Evolutionary conservation across 2,113 vertebrate species (phyloP), one percentile per base, ranked within the genome.

Genomic region (Silurus meridionalis): DNA sequence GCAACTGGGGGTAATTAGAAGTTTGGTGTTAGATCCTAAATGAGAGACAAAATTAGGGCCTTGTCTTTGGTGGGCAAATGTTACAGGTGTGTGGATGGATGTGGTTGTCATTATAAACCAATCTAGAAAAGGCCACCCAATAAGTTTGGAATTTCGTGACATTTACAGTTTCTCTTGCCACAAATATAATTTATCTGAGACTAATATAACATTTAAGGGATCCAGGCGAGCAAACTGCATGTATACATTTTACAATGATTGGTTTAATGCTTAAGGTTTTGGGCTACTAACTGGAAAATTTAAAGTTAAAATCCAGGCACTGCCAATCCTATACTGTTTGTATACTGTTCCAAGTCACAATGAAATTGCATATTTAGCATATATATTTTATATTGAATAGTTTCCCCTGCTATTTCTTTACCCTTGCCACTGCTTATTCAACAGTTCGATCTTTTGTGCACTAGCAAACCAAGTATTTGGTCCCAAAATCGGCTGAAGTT

Each of bases 11-110:
- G 83, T 81, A 85, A 75, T 88, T 82, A 85, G 77, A 37, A 57
- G 78, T 64, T 81, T 85, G 67, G 81, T 88, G 83, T 85, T 88
- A 88, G 83, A 88, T 88, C 83, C 83, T 88, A 85, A 88, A 88
- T 77, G 72, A 85, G 86, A 79, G 77, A 19, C 66, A 63, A 23
- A 87, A 53, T 64, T 63, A 74, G 58, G 66, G n/a, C 48, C 69
- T 28, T 23, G 17, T 46, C 37, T 60, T 84, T 50, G 21, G 77
- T 37, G 82, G 46, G 83, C 48, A 87, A 55, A 84, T 87, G 83
- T 64, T 58, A 87, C n/a, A 37, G 63, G 50, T 74, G 58, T 64
- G 60, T 61, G 52, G 74, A 6, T 55, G 5, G 66, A 14, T 37
- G 66, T n/a, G 9, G 63, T 37, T 37, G 66, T 67, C 14, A 2